Percentiles rank a stretch among this genome's conserved stretches.
phyloP scores from a whole-genome alignment of 2,888 invertebrate genomes.

The Tinea trinotella region DNA sequence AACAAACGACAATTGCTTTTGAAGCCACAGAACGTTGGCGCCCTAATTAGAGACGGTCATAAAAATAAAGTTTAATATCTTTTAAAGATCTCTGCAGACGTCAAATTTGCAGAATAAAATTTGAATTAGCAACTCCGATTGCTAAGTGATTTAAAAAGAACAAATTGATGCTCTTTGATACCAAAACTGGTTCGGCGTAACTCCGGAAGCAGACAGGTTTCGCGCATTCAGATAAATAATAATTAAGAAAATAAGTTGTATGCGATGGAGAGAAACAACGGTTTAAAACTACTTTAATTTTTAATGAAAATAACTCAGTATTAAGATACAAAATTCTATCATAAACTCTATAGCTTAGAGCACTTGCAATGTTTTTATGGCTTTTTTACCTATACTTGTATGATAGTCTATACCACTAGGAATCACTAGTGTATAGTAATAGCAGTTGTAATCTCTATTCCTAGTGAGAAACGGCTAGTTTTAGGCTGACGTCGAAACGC shows the following conservation, averaged over 20 bases:
- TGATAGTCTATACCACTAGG: no score
- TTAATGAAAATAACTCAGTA: not conserved
- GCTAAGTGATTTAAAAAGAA: conserved; percentile 16
- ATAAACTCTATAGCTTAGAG: no score
- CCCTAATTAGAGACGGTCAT: conserved; percentile 3
- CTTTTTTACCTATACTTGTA: no score
- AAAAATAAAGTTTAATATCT: not conserved
- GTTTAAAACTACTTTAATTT: not conserved
- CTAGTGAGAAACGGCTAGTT: no score
- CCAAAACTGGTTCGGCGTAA: conserved; percentile 38
- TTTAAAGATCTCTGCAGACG: not conserved
- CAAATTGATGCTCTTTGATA: conserved; percentile 10
- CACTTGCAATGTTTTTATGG: not conserved
- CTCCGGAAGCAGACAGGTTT: conserved; percentile 67
- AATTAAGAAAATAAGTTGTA: conserved; percentile 35
- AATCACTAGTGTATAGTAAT: no score
- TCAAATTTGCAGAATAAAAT: conserved; percentile 14
- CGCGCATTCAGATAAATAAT: conserved; percentile 43
- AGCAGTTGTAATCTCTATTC: no score
- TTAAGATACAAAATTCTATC: no score
- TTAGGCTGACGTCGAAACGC: no score
- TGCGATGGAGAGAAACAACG: not conserved
- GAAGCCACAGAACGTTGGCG: not conserved
- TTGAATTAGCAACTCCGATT: not conserved
- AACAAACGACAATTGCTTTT: not conserved